These are phyloP conservation scores for Oryzias melastigma DNA, from an alignment of 2,113 vertebrate genomes.

Conservation along the genomic window DNA sequence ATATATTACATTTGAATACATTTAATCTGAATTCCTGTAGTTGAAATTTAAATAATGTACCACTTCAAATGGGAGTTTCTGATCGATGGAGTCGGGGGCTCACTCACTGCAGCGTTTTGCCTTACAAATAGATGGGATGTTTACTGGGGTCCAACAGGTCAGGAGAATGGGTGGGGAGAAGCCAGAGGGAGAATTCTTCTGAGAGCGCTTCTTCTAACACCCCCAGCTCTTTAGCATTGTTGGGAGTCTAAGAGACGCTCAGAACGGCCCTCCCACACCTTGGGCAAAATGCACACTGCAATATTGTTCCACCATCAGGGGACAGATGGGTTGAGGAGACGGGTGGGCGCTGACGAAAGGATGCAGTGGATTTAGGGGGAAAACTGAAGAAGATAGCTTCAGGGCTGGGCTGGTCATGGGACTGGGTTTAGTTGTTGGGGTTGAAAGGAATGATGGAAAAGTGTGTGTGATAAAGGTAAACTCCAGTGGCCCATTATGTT, in stretches of 20 bases:
- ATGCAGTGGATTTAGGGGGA: slow-evolving; percentile 43
- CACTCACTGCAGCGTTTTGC: slow-evolving; percentile 50
- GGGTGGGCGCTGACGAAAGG: slow-evolving; percentile 43
- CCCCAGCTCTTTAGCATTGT: slow-evolving; percentile 68
- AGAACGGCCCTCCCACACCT: slow-evolving; percentile 79
- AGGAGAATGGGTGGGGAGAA: slow-evolving; percentile 50
- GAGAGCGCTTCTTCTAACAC: slow-evolving; percentile 44
- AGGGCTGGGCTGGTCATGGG: slow-evolving; percentile 68
- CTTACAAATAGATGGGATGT: slow-evolving; percentile 67
- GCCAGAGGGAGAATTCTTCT: slow-evolving; percentile 68
- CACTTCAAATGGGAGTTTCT: slow-evolving; percentile 2
- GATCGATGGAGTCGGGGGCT: slow-evolving; percentile 35
- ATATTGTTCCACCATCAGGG: slow-evolving; percentile 78
- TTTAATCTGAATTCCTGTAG: too few relatives aligned
- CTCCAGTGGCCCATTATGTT: slow-evolving; percentile 53
- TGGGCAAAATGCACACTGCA: slow-evolving; percentile 78
- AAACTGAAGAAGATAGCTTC: slow-evolving; percentile 50
- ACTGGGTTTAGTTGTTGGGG: slow-evolving; percentile 38
- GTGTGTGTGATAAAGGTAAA: slow-evolving; percentile 60
- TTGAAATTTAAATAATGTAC: too few relatives aligned
- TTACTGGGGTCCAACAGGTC: slow-evolving; percentile 70
- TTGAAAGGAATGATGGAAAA: slow-evolving; percentile 20
- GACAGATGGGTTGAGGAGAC: slow-evolving; percentile 55
- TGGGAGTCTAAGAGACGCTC: slow-evolving; percentile 68
- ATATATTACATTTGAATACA: too few relatives aligned